Base-by-base conservation (phyloP, 2,113 vertebrate genomes). In the Ailuropoda melanoleuca region DNA sequence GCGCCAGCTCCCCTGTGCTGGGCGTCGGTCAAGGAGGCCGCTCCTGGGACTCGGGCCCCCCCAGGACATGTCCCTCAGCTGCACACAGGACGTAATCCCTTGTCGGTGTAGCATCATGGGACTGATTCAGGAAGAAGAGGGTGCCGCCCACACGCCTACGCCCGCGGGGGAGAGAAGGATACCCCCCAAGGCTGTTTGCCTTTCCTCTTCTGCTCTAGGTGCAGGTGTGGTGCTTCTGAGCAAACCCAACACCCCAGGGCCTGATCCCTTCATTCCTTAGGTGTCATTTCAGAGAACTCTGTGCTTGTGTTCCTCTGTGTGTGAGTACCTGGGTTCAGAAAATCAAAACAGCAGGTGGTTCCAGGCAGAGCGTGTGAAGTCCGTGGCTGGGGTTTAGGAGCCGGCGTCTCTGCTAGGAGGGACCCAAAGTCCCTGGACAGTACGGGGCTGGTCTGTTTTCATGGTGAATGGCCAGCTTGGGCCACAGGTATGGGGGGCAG, bases 1-100 rank as follows among this genome's bases (percentile, higher is more conserved):
- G 0, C 1, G 24, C 21, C 6, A 1, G 4, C 58, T 31, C 85
- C 6, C n/a, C 14, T 34, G 46, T 48, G 4, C 13, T 0, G 15
- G 26, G 56, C 46, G 14, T 34, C 53, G 4, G 3, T 19, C 12
- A 9, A 37, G 74, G 15, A 48, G 31, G 31, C 31, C 9, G 18
- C 1, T 14, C 37, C 53, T 23, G 24, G 21, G 34, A 3, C 24
- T 14, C 1, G 14, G n/a, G 48, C 62, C 66, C 46, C 7, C 81
- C 31, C 53, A 24, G 24, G 9, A 8, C 18, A 2, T 72, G n/a
- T 78, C 26, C 39, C 48, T 46, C 21, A 12, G 37, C 19, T 12
- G 21, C 39, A 4, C 6, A 34, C 10, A 18, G 58, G 31, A 11
- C 2, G 11, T 19, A 15, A 13, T 64, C 14, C 53, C 46, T 34